Conservation (phyloP, 1,140 invertebrate genomes). For the Drosophila nigrodunni region DNA sequence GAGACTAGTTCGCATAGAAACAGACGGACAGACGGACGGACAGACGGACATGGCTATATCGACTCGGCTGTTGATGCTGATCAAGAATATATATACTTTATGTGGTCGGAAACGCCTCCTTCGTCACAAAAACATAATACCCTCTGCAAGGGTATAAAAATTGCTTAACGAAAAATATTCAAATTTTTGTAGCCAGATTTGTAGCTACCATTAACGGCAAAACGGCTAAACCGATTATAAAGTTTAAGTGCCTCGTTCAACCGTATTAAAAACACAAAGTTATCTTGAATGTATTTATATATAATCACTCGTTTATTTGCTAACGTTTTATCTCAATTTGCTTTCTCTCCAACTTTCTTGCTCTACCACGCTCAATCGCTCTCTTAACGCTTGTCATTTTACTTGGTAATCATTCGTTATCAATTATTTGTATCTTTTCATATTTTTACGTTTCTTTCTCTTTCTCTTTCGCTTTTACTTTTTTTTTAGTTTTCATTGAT, state of each 20-base stretch:
- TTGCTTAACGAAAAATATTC: no score
- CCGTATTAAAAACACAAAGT: slow-evolving; percentile 3
- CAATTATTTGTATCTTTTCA: slow-evolving; percentile 36
- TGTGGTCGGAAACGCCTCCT: no score
- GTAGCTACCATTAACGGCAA: no score
- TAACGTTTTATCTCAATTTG: slow-evolving; percentile 58
- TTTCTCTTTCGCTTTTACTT: slow-evolving; percentile 11
- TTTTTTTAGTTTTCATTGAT: slow-evolving; percentile 12
- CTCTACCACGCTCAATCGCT: background rate
- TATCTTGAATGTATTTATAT: slow-evolving; percentile 56
- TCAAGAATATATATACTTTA: no score
- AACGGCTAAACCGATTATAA: no score
- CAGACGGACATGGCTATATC: no score
- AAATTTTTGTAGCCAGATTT: no score
- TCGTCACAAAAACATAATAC: no score
- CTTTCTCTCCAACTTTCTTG: background rate
- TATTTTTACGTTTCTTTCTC: slow-evolving; percentile 1
- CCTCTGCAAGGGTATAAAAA: no score
- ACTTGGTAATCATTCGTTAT: slow-evolving; percentile 56
- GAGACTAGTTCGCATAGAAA: no score
- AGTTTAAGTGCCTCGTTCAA: background rate
- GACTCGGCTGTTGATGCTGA: no score
- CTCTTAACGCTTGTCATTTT: slow-evolving; percentile 33
- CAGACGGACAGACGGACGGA: no score
- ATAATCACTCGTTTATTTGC: slow-evolving; percentile 78